Percentiles rank a stretch among this genome's conserved stretches.
phyloP scores from a whole-genome alignment of 2,113 vertebrate genomes.

The Phyllostomus hastatus region DNA sequence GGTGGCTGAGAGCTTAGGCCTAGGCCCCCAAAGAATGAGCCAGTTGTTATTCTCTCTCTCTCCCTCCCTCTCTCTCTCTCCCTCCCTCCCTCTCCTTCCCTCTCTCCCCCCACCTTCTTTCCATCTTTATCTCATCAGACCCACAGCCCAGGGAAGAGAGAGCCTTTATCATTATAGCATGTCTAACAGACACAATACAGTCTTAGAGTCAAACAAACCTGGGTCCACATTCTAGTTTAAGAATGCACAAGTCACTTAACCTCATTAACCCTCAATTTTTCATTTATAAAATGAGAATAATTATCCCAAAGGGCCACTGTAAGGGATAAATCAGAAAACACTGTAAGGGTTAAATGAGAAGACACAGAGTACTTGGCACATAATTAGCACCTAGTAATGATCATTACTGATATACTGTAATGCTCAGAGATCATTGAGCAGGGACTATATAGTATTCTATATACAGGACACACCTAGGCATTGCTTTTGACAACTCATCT shows the following conservation, averaged over 20 bases:
- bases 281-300: not conserved
- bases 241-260: not conserved
- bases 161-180: not conserved
- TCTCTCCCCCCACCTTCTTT: not conserved
- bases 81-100: not conserved
- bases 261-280: not conserved
- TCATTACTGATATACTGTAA: fast-evolving
- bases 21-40: not conserved
- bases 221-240: not conserved
- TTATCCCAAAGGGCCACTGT: not conserved
- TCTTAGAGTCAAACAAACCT: not conserved
- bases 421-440: not conserved
- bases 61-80: too few species aligned
- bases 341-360: not conserved
- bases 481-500: not conserved
- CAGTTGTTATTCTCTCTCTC: too few species aligned
- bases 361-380: not conserved
- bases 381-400: not conserved
- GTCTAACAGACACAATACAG: not conserved
- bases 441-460: not conserved
- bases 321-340: not conserved
- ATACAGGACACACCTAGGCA: not conserved
- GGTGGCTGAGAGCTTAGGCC: not conserved
- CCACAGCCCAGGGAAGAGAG: not conserved
- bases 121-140: not conserved